phyloP scores from a whole-genome alignment of 2,113 vertebrate species.

The Pachyramphus minor region DNA sequence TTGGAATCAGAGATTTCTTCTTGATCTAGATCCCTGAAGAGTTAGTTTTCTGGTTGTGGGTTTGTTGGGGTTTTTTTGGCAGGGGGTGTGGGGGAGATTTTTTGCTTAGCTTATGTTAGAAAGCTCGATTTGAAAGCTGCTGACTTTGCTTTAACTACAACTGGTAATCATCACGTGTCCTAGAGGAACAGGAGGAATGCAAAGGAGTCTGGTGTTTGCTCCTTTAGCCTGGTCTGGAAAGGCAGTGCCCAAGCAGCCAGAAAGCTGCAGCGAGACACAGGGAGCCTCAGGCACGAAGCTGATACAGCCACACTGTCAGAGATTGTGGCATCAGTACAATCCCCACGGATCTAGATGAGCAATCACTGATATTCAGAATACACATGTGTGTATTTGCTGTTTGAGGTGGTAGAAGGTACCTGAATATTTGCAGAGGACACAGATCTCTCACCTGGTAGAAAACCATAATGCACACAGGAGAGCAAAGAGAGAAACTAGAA shows the following conservation, averaged over 20 bases:
- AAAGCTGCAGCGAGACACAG: background rate
- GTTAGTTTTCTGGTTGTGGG: background rate
- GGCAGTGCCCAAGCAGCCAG: background rate
- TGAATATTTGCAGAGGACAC: background rate
- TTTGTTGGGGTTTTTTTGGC: background rate
- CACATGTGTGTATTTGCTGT: background rate
- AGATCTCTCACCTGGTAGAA: background rate
- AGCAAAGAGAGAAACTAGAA: background rate
- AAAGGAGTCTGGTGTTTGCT: background rate
- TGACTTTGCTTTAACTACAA: background rate
- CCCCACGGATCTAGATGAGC: background rate
- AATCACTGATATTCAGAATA: background rate
- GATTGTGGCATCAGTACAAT: background rate
- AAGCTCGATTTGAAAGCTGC: background rate
- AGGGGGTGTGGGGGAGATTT: background rate
- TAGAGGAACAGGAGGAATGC: background rate
- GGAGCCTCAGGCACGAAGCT: background rate
- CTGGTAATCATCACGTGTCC: background rate
- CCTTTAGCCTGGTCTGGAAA: background rate
- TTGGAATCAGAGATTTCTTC: background rate
- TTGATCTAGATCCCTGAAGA: background rate
- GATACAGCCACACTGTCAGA: fast-evolving
- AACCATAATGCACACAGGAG: background rate
- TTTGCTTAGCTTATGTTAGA: background rate
- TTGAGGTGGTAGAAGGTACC: background rate